These are phyloP conservation scores for Dysmachus trigonus DNA, from an alignment of 2,888 invertebrate species.

Conservation along the genomic window DNA sequence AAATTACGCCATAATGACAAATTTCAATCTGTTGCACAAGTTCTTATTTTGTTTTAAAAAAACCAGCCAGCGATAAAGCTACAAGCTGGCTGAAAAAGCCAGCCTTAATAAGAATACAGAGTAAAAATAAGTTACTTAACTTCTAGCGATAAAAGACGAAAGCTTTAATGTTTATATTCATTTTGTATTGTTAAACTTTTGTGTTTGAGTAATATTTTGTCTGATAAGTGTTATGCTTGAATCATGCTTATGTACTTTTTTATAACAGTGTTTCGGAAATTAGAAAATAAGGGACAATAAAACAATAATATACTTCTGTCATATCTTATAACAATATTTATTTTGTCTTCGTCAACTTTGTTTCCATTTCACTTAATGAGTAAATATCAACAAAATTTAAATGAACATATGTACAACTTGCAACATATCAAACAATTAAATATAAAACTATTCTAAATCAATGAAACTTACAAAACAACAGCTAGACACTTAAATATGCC, in stretches of 20 bases:
- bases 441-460: conserved; percentile 1
- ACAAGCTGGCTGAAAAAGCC: too few relatives aligned
- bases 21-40: too few relatives aligned
- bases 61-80: too few relatives aligned
- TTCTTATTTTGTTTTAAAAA: too few relatives aligned
- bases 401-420: not conserved
- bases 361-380: not conserved
- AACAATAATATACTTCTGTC: not conserved
- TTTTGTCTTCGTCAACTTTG: conserved; percentile 12
- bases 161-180: too few relatives aligned
- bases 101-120: too few relatives aligned
- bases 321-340: conserved; percentile 20
- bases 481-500: not conserved
- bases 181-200: too few relatives aligned
- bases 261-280: not conserved
- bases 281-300: not conserved
- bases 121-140: too few relatives aligned
- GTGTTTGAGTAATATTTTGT: too few relatives aligned
- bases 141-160: too few relatives aligned
- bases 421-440: not conserved
- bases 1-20: too few relatives aligned
- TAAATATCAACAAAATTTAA: not conserved
- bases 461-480: not conserved
- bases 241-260: not conserved
- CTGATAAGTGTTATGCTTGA: too few relatives aligned